Base-by-base conservation (phyloP, 1,140 invertebrate genomes). In the Pseudomyrmex gracilis region DNA sequence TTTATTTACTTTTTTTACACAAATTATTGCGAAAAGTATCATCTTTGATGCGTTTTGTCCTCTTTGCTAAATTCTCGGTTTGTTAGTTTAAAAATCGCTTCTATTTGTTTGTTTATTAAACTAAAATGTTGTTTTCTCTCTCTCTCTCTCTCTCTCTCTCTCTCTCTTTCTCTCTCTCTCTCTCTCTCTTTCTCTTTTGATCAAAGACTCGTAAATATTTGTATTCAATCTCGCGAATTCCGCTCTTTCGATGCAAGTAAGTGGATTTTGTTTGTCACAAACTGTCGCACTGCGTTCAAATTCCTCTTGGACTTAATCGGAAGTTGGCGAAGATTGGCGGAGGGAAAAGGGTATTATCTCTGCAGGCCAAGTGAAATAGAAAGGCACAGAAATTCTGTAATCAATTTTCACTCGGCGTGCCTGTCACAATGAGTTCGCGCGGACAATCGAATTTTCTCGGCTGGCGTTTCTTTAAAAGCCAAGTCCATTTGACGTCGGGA, bases 361-460 rank as follows among this genome's bases (percentile, higher is more conserved):
- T 43, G 76, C 64, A 24, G 53, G 4, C 45, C 34, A 5, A 24
- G 7, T 73, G 77, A 34, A 73, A 82, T 73, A 61, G 77, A 82
- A 73, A 82, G 78, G 78, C 67, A 68, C 66, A 82, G 78, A 73
- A 74, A 74, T 82, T 82, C 78, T 12, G 61, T 67, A 64, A 83
- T 77, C 82, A 76, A 76, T 83, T 78, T 78, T 78, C 76, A 55
- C 64, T 70, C 34, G 76, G 76, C 76, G 53, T n/a, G 34, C 51
- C 34, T 68, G 74, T 78, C 76, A 34, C 76, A 80, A 85, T 87
- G 90, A 90, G 86, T 84, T 90, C 87, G 90, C 89, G 87, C 90
- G 87, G 88, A 89, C 77, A 85, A 90, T 85, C 84, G 89, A 88
- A 88, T 88, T 85, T 89, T 90, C 82, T 73, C 82, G 53, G 70